Evolutionary conservation across 2,797 vertebrate species (phyloP).

Genomic region (Chelmon rostratus): DNA sequence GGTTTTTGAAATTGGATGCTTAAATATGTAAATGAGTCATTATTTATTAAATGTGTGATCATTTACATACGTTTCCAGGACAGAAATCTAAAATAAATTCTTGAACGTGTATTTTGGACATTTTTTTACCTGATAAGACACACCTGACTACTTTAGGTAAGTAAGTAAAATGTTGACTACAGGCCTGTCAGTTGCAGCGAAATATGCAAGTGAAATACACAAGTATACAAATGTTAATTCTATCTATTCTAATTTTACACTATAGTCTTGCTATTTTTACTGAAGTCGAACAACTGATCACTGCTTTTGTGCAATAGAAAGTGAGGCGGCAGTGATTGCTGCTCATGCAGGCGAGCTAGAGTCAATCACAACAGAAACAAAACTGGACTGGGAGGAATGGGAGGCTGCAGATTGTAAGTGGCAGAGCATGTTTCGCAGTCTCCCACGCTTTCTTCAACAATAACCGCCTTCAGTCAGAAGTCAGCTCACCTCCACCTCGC

Average conservation of each 20-base stretch:
- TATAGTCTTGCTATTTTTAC: background rate
- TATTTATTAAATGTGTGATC: no score
- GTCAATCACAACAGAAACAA: conserved; percentile 52
- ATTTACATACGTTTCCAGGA: no score
- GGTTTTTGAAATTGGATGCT: no score
- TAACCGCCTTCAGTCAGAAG: conserved; percentile 59
- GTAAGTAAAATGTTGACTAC: background rate
- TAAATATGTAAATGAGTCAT: no score
- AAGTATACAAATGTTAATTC: background rate
- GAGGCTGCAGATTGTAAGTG: conserved; percentile 67
- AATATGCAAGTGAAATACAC: no score
- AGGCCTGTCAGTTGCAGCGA: background rate
- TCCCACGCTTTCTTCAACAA: conserved; percentile 70
- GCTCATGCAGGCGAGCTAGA: conserved; percentile 11
- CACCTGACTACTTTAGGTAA: background rate
- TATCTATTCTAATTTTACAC: background rate
- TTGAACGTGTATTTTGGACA: no score
- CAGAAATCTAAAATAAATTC: no score
- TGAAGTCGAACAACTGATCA: background rate
- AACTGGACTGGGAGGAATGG: conserved; percentile 68
- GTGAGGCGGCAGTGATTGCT: conserved; percentile 53
- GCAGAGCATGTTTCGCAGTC: conserved; percentile 71
- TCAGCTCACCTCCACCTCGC: conserved; percentile 35
- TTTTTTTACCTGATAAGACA: background rate
- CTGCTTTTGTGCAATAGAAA: background rate